Evolutionary conservation across 2,797 vertebrate species (phyloP), one percentile per base, ranked within the genome.

Genomic region (Enteromius argenteus): DNA sequence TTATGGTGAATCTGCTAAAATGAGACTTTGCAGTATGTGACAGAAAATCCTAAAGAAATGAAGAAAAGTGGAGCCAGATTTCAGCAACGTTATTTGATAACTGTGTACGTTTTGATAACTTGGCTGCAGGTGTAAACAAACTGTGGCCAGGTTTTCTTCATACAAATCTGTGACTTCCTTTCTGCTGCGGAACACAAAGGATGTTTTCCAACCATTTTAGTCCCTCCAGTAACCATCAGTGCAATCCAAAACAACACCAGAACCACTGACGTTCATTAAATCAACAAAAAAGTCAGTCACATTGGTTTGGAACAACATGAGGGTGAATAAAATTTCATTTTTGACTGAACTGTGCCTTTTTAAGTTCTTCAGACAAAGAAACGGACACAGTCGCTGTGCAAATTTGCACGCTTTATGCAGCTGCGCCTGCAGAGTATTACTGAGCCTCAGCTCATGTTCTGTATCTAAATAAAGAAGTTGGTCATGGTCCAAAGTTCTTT

Each of bases 381-480:
- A 2, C 15, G 21, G 35, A 42, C 23, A 23, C 49, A 19, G 66
- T 42, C 11, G 42, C 62, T 73, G 56, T 73, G 39, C 49, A 56
- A 6, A 3, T 62, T 46, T 19, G 17, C 39, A 46, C 8, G 13
- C 53, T 58, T 73, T 0, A 44, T 42, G 37, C 35, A 30, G 39
- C 30, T 17, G 21, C 2, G 8, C 23, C n/a, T 44, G 58, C 46
- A 19, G 21, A 2, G 14, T 53, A 23, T 67, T 13, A 44, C n/a
- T 39, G 5, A 32, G 37, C 27, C 11, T 60, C 27, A 17, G 42
- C 81, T 75, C 46, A 39, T 67, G 32, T 67, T 67, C 72, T 56
- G 44, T 10, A 76, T 83, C 72, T 67, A 67, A 76, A 83, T 76
- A 67, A 76, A 75, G 44, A 42, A 56, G 62, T 17, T 83, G 39